These are phyloP conservation scores for Drosophila micromelanica DNA, from an alignment of 1,140 invertebrate species.

Conservation along the genomic window DNA sequence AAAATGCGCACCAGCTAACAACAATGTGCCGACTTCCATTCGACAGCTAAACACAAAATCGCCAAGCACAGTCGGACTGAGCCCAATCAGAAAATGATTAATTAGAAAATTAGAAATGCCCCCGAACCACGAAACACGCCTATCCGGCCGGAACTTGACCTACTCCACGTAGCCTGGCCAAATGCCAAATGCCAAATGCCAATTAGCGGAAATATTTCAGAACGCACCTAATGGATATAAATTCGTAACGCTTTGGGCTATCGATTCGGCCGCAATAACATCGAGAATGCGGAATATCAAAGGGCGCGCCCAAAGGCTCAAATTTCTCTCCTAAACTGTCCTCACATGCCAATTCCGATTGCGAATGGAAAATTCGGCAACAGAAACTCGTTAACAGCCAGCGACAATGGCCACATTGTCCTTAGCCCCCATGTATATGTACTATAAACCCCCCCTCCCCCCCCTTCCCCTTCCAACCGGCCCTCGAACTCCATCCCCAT, in stretches of 20 bases:
- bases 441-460: no score
- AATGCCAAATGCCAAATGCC: slow-evolving; percentile 58
- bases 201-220: slow-evolving; percentile 76
- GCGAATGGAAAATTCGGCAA: slow-evolving; percentile 7
- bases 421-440: neutral
- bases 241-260: neutral
- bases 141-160: neutral
- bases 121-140: neutral
- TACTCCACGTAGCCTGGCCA: no score
- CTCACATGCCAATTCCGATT: slow-evolving; percentile 4
- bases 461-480: no score
- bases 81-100: slow-evolving; percentile 79
- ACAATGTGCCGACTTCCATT: neutral
- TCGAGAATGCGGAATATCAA: slow-evolving; percentile 53
- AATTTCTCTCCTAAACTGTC: neutral
- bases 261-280: no score
- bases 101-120: slow-evolving; percentile 53
- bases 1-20: slow-evolving; percentile 25
- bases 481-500: no score
- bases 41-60: slow-evolving; percentile 17
- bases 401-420: slow-evolving; percentile 1
- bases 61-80: slow-evolving; percentile 14
- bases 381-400: slow-evolving; percentile 17
- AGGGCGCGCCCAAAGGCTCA: slow-evolving; percentile 4
- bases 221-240: slow-evolving; percentile 67